These are phyloP conservation scores for Bugulina stolonifera DNA, from an alignment of 2,888 invertebrate species.

Conservation along the genomic window DNA sequence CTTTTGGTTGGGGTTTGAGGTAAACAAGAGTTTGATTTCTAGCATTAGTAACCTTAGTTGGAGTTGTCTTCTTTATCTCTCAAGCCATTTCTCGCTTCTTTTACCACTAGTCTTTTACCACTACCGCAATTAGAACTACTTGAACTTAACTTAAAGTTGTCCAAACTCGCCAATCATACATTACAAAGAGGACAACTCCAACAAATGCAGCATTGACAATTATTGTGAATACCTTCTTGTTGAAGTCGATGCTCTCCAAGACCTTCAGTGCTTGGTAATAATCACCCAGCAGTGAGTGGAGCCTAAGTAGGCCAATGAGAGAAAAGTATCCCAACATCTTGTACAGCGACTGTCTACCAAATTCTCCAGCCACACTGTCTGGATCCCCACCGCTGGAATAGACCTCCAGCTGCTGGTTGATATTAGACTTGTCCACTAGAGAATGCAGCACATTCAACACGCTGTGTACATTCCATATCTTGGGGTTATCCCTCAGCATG, in stretches of 20 bases:
- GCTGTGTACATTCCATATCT: slow-evolving; percentile 94
- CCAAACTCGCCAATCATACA: too few species aligned
- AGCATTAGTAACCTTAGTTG: too few species aligned
- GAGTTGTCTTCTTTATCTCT: too few species aligned
- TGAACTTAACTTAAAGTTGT: too few species aligned
- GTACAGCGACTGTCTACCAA: slow-evolving; percentile 90
- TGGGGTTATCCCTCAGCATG: slow-evolving; percentile 67
- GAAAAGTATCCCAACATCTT: slow-evolving; percentile 99
- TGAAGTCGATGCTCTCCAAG: slow-evolving; percentile 59
- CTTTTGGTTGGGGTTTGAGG: too few species aligned
- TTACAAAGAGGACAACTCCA: too few species aligned
- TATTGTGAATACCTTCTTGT: slow-evolving; percentile 72
- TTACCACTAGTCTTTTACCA: too few species aligned
- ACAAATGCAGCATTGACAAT: too few species aligned
- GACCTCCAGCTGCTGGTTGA: slow-evolving; percentile 92
- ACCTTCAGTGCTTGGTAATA: slow-evolving; percentile 94
- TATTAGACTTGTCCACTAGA: slow-evolving; percentile 93
- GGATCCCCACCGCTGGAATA: slow-evolving; percentile 57
- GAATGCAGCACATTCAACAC: slow-evolving; percentile 96
- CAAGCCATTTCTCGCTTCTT: too few species aligned
- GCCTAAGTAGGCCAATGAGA: slow-evolving; percentile 83
- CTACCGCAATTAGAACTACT: too few species aligned
- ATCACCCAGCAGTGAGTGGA: slow-evolving; percentile 93
- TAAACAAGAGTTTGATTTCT: too few species aligned
- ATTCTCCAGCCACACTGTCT: slow-evolving; percentile 90